Conservation (phyloP, 2,113 vertebrate genomes). For the cat (Felis catus) region DNA sequence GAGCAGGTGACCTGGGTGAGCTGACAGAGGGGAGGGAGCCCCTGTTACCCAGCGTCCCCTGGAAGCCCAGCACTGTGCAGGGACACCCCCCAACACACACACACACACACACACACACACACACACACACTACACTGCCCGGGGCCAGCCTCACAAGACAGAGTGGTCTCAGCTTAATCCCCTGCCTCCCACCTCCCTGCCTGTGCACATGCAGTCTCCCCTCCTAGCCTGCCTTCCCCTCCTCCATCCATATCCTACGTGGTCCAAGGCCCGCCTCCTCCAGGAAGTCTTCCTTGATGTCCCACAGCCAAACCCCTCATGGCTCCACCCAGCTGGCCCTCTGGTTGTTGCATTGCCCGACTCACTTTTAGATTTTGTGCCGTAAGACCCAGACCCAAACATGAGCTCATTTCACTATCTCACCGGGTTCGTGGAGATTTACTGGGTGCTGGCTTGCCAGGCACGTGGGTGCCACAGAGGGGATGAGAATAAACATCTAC, state of each 20-base stretch:
- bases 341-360: not conserved
- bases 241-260: not conserved
- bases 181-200: not conserved
- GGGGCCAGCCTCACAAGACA: not conserved
- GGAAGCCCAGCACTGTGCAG: not conserved
- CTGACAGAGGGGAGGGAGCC: not conserved
- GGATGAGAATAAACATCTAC: not conserved
- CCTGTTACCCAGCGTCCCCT: accelerated
- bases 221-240: not conserved
- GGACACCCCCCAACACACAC: not conserved
- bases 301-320: not conserved
- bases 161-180: not conserved
- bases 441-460: not conserved
- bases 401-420: not conserved
- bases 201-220: not conserved
- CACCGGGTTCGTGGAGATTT: not conserved
- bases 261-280: not conserved
- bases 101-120: not conserved
- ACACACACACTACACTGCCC: not conserved
- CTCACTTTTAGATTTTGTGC: not conserved
- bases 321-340: not conserved
- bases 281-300: not conserved
- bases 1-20: not conserved
- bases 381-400: not conserved
- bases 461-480: not conserved